phyloP scores from a whole-genome alignment of 1,140 invertebrate species.

The Macrobrachium nipponense region DNA sequence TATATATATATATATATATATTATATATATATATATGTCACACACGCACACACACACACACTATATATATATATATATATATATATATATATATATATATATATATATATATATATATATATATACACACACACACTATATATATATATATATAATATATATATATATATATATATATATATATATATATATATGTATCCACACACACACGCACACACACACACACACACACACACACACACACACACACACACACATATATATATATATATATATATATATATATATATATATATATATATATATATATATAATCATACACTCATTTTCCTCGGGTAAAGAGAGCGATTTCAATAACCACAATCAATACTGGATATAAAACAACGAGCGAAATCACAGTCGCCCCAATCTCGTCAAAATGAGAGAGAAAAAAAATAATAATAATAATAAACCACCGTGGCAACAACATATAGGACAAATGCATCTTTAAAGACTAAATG shows the following conservation, averaged over 20 bases:
- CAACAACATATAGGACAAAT: too few relatives aligned
- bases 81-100: not conserved
- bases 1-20: not conserved
- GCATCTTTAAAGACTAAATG: too few relatives aligned
- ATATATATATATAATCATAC: not conserved
- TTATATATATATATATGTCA: not conserved
- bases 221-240: not conserved
- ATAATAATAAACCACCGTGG: too few relatives aligned
- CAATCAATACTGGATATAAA: not conserved
- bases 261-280: conserved; percentile 11
- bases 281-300: conserved; percentile 13
- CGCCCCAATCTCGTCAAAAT: too few relatives aligned
- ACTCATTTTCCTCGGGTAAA: not conserved
- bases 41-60: too few relatives aligned
- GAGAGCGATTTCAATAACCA: not conserved
- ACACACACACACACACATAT: not conserved
- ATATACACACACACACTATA: not conserved
- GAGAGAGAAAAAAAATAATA: too few relatives aligned
- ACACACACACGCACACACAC: not conserved
- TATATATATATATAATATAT: not conserved
- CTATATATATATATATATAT: not conserved
- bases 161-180: conserved; percentile 13
- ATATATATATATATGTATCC: conserved; percentile 1
- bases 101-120: not conserved
- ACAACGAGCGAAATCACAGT: not conserved